Conservation (phyloP, 2,113 vertebrate species). For the Elgaria multicarinata region DNA sequence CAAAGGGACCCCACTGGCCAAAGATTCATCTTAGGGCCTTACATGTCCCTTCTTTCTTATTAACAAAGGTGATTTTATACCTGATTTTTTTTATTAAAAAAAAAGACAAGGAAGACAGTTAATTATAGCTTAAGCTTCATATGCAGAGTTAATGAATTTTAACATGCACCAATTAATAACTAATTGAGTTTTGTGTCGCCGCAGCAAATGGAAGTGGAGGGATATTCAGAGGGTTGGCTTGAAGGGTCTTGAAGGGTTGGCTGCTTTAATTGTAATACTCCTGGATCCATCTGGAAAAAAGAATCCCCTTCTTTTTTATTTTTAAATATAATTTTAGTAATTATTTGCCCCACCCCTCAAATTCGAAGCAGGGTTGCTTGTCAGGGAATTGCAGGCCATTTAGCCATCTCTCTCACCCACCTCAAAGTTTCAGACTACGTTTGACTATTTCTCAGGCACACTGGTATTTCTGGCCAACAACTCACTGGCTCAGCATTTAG, state of each 20-base stretch:
- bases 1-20: background rate
- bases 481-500: too few species aligned
- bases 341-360: background rate
- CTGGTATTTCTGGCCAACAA: too few species aligned
- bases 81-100: slow-evolving; percentile 75
- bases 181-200: slow-evolving; percentile 83
- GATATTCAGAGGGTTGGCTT: slow-evolving; percentile 43
- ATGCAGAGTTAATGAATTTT: slow-evolving; percentile 87
- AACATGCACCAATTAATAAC: slow-evolving; percentile 87
- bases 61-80: slow-evolving; percentile 72
- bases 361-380: background rate
- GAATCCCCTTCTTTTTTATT: background rate
- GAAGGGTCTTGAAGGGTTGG: slow-evolving; percentile 28
- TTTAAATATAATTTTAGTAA: background rate
- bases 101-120: slow-evolving; percentile 82
- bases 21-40: background rate
- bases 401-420: background rate
- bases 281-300: slow-evolving; percentile 22
- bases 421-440: background rate
- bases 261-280: slow-evolving; percentile 64
- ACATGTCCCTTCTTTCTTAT: slow-evolving; percentile 47
- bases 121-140: slow-evolving; percentile 84
- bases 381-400: background rate
- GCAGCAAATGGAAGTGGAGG: slow-evolving; percentile 60
- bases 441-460: background rate